Conservation (phyloP, 2,113 vertebrate genomes). For the Nematolebias whitei region DNA sequence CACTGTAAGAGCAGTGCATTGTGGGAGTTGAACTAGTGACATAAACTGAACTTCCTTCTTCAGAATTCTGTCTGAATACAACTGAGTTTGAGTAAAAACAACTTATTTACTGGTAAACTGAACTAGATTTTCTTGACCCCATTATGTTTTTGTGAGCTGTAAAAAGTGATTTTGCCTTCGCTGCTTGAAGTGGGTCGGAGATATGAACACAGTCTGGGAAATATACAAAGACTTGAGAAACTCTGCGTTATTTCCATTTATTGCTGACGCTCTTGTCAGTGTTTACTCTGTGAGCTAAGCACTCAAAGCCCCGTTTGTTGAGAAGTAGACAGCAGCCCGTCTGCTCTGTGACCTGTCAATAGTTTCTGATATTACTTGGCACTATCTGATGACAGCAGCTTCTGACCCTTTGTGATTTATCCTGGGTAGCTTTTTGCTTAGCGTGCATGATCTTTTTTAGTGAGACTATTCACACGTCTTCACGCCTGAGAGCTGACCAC, state of each 20-base stretch:
- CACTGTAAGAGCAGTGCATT: too few relatives aligned
- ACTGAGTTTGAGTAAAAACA: too few relatives aligned
- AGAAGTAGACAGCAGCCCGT: conserved; percentile 31
- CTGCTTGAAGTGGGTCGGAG: conserved; percentile 63
- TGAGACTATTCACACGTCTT: conserved; percentile 45
- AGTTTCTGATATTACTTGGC: conserved; percentile 41
- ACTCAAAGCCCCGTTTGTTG: conserved; percentile 26
- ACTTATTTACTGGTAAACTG: neutral
- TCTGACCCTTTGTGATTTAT: conserved; percentile 51
- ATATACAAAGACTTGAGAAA: conserved; percentile 43
- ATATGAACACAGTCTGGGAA: conserved; percentile 67
- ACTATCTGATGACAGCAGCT: conserved; percentile 40
- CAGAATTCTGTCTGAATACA: too few relatives aligned
- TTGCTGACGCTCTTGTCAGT: neutral
- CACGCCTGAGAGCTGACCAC: conserved; percentile 36
- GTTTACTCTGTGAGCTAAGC: conserved; percentile 27
- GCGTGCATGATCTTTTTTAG: conserved; percentile 26
- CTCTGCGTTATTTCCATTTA: conserved; percentile 44
- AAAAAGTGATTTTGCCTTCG: conserved; percentile 60
- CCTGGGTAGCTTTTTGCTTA: conserved; percentile 42
- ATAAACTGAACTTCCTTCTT: too few relatives aligned
- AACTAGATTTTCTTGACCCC: conserved; percentile 9
- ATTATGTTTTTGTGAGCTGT: conserved; percentile 40
- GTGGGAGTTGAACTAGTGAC: too few relatives aligned
- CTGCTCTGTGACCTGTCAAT: conserved; percentile 40